Percentiles rank a stretch among this genome's conserved stretches.
Conservation (phyloP, 2,888 invertebrate species). For the Spilosoma lubricipeda region DNA sequence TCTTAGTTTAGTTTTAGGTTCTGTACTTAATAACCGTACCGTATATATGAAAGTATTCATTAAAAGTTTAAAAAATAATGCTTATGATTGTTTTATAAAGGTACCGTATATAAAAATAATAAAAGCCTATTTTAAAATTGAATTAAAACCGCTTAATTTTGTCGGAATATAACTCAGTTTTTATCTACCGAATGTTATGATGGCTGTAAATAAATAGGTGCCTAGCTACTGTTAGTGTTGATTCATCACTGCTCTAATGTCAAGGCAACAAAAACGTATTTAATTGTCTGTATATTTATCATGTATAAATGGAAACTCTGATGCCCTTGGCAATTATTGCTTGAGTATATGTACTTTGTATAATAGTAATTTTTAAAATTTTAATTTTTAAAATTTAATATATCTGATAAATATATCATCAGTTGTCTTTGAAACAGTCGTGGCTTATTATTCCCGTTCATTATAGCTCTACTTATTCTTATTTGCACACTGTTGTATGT, state of each 20-base stretch:
- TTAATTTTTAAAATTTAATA: no score
- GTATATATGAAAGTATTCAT: no score
- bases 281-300: neutral
- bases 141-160: neutral
- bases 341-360: neutral
- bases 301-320: neutral
- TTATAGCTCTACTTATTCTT: no score
- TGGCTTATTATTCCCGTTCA: no score
- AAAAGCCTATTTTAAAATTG: neutral
- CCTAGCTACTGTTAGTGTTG: conserved; percentile 6
- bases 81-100: no score
- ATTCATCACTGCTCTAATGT: conserved; percentile 6
- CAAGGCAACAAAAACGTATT: conserved; percentile 3
- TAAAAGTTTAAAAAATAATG: no score
- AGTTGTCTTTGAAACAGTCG: no score
- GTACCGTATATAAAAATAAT: no score
- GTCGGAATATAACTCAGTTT: neutral
- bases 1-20: neutral
- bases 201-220: neutral
- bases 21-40: no score
- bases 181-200: neutral
- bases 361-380: neutral
- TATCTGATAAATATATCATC: no score
- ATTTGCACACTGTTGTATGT: neutral
- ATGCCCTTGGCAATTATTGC: neutral